Base-by-base conservation (phyloP, 2,113 vertebrate genomes). In the Peucedramus taeniatus region DNA sequence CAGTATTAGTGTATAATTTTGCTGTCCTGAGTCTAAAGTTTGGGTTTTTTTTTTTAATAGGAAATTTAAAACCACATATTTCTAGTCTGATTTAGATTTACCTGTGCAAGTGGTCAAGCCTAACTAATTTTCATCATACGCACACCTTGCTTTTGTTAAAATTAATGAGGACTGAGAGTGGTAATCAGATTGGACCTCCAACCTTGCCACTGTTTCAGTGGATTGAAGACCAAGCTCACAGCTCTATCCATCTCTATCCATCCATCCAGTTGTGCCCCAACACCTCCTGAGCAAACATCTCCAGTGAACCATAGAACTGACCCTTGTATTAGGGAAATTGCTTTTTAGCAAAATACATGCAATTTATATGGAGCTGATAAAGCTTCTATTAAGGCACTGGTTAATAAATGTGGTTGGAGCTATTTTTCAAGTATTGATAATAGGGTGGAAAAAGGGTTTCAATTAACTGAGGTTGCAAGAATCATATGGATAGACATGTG, bases 361-460 rank as follows among this genome's bases (percentile, higher is more conserved):
- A 87, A 92, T 96, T 96, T 87, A 75, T 72, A 80, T 14, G 42
- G 75, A 83, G 86, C 78, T 95, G 77, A 87, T 83, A 96, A 94
- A 82, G 57, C 39, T 1, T 39, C 87, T 94, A 66, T 94, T 94
- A 93, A 95, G 85, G 76, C 82, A 70, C 26, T 76, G 60, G 92
- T 90, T 97, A 96, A 97, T 94, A 96, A 89, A 89, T 72, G 56
- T 84, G 59, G 93, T 91, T 93, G 88, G 85, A 96, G 88, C 81
- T 94, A 90, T 87, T 96, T 96, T 94, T 97, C 95, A 97, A 96
- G 94, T 95, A 96, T 96, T 96, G 95, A 95, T 97, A 97, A 96
- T 77, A 95, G 93, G 84, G 91, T 93, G 82, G 78, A 63, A 93
- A 93, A 96, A 96, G 59, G 74, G 83, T 95, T 95, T 95, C 91